These are phyloP conservation scores for Xyrichtys novacula DNA, from an alignment of 2,797 vertebrate species.

Conservation along the genomic window DNA sequence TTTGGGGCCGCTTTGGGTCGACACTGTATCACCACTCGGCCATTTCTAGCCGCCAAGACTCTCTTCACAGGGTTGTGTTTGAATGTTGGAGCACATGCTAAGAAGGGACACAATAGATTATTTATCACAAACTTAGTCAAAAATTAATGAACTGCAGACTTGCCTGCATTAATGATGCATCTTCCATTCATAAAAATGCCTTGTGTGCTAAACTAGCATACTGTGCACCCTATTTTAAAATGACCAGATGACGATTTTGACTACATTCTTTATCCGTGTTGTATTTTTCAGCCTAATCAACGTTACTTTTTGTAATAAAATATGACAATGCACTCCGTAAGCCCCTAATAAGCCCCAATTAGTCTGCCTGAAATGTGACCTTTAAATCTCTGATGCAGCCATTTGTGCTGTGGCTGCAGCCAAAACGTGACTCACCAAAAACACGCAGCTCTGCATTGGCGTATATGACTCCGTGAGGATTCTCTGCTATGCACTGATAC, in stretches of 20 bases:
- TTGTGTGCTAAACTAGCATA: neutral
- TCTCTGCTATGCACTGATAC: conserved; percentile 98
- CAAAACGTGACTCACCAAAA: conserved; percentile 87
- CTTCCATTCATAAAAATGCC: conserved; percentile 13
- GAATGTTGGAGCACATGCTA: conserved; percentile 93
- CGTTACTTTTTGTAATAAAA: neutral
- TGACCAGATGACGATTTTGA: neutral
- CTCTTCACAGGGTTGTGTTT: conserved; percentile 92
- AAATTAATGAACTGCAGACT: conserved; percentile 19
- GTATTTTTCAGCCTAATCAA: neutral
- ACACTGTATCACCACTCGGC: conserved; percentile 93
- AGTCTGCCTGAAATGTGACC: conserved; percentile 30
- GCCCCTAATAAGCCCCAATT: conserved; percentile 28
- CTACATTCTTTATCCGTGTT: neutral
- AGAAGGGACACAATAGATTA: conserved; percentile 57
- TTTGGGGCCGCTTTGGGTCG: conserved; percentile 96
- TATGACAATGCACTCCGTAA: neutral
- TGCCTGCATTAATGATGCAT: conserved; percentile 14
- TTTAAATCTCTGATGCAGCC: conserved; percentile 32
- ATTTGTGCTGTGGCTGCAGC: conserved; percentile 10
- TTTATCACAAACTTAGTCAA: conserved; percentile 35
- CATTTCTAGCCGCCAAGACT: conserved; percentile 90
- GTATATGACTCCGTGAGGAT: conserved; percentile 89
- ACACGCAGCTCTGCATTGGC: conserved; percentile 95
- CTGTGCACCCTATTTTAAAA: neutral